Evolutionary conservation across 2,797 vertebrate species (phyloP).

Genomic region (Falco columbarius): DNA sequence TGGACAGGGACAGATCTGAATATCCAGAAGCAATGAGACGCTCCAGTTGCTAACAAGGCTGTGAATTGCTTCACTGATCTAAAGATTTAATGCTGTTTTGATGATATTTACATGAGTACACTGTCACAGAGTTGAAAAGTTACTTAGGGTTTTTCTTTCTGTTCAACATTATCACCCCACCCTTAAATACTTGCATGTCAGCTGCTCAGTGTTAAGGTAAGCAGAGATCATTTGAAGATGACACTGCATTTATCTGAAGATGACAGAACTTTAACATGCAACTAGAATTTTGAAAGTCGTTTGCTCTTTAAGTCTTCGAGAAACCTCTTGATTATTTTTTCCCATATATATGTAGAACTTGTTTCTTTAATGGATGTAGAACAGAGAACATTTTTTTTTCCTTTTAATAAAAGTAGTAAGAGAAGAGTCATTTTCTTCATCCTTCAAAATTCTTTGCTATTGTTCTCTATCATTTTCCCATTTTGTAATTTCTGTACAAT

Average conservation of each 20-base stretch:
- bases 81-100: neutral
- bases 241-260: neutral
- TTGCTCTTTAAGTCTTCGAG: neutral
- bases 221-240: neutral
- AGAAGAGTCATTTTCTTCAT: neutral
- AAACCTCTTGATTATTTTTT: neutral
- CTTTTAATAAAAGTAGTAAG: neutral
- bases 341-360: neutral
- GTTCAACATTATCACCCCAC: neutral
- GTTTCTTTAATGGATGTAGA: neutral
- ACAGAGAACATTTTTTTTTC: neutral
- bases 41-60: neutral
- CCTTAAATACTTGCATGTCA: neutral
- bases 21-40: neutral
- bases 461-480: constrained; percentile 12
- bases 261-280: neutral
- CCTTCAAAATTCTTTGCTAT: neutral
- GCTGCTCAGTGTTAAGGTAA: neutral
- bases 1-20: neutral
- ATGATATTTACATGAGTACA: neutral
- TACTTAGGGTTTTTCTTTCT: neutral
- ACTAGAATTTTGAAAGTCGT: neutral
- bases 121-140: neutral
- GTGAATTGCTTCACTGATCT: neutral
- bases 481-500: neutral